Evolutionary conservation across 2,113 vertebrate genomes (phyloP).

Genomic region (Dolichallabes microphthalmus): DNA sequence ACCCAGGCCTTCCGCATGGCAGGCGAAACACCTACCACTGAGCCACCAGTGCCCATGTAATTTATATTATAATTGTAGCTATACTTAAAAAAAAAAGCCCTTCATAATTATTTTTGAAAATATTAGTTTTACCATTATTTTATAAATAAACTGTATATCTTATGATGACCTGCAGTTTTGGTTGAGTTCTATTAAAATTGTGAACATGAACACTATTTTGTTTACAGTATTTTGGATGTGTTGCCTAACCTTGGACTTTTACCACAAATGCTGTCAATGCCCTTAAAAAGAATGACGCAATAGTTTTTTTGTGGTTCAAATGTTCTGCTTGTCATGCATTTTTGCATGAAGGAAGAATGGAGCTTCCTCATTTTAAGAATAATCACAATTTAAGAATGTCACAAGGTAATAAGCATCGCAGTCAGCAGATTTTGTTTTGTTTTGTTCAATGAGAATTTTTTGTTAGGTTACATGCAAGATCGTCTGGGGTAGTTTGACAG

Average conservation of each 20-base stretch:
- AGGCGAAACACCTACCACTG: too few species aligned
- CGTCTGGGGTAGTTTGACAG: background rate
- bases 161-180: background rate
- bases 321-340: background rate
- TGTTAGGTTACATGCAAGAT: background rate
- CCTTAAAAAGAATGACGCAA: background rate
- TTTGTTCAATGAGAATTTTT: background rate
- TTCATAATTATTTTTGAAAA: background rate
- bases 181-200: background rate
- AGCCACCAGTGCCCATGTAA: too few species aligned
- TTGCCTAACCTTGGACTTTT: conserved; percentile 62
- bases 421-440: background rate
- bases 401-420: background rate
- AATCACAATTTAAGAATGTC: too few species aligned
- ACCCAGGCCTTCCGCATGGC: too few species aligned
- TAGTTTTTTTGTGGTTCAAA: background rate
- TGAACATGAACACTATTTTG: background rate
- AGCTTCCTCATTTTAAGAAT: conserved; percentile 30
- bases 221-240: conserved; percentile 43
- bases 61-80: background rate
- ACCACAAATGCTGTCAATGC: conserved; percentile 60
- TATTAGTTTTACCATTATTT: background rate
- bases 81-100: background rate
- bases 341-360: background rate
- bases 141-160: background rate